Percentiles rank a stretch among this genome's conserved stretches.
Conservation (phyloP, 1,140 invertebrate genomes). For the Drosophila burlai region DNA sequence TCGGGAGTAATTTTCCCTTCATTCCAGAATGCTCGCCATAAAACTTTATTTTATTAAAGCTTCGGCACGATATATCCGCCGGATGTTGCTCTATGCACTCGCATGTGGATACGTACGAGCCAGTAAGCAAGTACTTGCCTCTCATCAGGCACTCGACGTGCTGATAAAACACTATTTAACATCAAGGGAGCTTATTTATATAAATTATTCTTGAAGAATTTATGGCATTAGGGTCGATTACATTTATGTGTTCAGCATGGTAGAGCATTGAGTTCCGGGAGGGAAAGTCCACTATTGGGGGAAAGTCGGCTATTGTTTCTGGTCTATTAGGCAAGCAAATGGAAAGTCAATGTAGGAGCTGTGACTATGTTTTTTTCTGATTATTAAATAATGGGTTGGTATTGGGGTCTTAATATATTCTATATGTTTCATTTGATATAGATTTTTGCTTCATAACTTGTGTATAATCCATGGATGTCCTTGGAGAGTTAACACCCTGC, state of each 20-base stretch:
- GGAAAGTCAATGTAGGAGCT: slow-evolving; percentile 11
- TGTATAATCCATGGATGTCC: not conserved
- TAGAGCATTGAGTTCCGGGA: slow-evolving; percentile 3
- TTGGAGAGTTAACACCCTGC: not conserved
- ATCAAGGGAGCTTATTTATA: slow-evolving; percentile 43
- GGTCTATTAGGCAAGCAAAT: slow-evolving; percentile 31
- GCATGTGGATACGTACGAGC: slow-evolving; percentile 6
- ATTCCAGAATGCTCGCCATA: slow-evolving; percentile 25
- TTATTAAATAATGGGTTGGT: not conserved
- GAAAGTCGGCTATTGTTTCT: slow-evolving; percentile 36
- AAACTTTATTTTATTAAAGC: slow-evolving; percentile 45
- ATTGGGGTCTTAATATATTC: not conserved
- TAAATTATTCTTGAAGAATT: slow-evolving; percentile 37
- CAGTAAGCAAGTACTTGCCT: slow-evolving; percentile 7
- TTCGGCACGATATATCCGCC: slow-evolving; percentile 38
- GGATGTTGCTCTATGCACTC: slow-evolving; percentile 27
- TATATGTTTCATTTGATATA: not conserved
- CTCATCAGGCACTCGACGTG: slow-evolving; percentile 11
- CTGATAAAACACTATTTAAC: slow-evolving; percentile 54
- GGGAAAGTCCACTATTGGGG: slow-evolving; percentile 29
- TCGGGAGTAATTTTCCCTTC: slow-evolving; percentile 20
- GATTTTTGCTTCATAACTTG: not conserved
- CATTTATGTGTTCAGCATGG: slow-evolving; percentile 38
- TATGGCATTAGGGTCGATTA: slow-evolving; percentile 47
- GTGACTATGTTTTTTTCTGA: not conserved